phyloP scores from a whole-genome alignment of 2,113 vertebrate species.

The Tor tambroides region DNA sequence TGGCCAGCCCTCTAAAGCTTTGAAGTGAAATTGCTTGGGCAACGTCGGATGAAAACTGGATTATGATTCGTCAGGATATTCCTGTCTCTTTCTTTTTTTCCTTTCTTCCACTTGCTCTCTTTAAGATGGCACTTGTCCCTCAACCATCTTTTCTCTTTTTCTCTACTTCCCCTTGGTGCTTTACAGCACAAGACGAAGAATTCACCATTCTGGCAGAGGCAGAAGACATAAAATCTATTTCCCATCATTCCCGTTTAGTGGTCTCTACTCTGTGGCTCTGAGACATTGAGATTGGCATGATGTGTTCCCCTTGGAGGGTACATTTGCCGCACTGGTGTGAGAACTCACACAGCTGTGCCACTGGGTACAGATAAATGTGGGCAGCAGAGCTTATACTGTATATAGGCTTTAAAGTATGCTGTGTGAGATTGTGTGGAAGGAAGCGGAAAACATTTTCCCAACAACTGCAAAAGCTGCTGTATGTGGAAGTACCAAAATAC shows the following conservation, averaged over 20 bases:
- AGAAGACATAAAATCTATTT: slow-evolving; percentile 25
- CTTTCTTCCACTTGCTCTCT: slow-evolving; percentile 37
- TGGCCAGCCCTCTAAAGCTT: slow-evolving; percentile 69
- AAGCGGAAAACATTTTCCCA: not conserved
- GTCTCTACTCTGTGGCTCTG: slow-evolving; percentile 5
- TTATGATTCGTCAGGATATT: slow-evolving; percentile 69
- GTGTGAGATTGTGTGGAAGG: not conserved
- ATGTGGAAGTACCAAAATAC: not conserved
- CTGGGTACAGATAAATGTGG: slow-evolving; percentile 19
- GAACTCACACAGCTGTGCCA: slow-evolving; percentile 28
- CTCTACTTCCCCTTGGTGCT: not conserved
- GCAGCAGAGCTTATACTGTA: slow-evolving; percentile 12
- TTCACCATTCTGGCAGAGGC: not conserved
- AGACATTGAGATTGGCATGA: slow-evolving; percentile 20
- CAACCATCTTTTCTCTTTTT: not conserved
- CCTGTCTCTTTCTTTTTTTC: slow-evolving; percentile 57
- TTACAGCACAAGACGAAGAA: not conserved
- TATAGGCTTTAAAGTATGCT: not conserved
- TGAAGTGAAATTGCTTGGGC: slow-evolving; percentile 73
- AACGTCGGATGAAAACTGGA: slow-evolving; percentile 70
- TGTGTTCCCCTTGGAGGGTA: slow-evolving; percentile 17
- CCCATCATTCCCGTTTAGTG: slow-evolving; percentile 15
- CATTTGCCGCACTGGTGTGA: slow-evolving; percentile 2
- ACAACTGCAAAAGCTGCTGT: slow-evolving; percentile 9
- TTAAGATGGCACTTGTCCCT: slow-evolving; percentile 20